Conservation (phyloP, 2,113 vertebrate genomes). For the Pachyramphus minor region DNA sequence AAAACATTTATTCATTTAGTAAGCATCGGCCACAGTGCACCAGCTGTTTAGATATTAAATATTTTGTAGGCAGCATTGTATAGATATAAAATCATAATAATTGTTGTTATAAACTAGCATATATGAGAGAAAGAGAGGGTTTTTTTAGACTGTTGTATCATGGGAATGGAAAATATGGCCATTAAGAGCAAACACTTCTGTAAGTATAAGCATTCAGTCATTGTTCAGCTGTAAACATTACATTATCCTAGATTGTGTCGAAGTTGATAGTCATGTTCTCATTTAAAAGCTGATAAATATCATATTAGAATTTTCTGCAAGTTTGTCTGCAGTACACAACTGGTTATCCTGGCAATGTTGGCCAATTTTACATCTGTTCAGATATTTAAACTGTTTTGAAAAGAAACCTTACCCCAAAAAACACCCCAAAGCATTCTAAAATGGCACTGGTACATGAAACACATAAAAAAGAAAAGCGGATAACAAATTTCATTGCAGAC, state of each 20-base stretch:
- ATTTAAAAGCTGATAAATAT: constrained; percentile 21
- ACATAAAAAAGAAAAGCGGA: not conserved
- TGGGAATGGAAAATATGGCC: not conserved
- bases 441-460: not conserved
- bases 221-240: constrained; percentile 14
- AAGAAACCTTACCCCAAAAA: constrained; percentile 8
- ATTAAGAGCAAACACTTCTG: not conserved
- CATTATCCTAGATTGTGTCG: not conserved
- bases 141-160: not conserved
- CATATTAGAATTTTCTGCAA: not conserved
- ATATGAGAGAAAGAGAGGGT: not conserved
- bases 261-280: not conserved
- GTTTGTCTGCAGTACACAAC: not conserved
- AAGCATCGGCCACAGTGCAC: not conserved
- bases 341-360: not conserved
- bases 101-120: not conserved
- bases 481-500: not conserved
- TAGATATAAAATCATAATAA: constrained; percentile 22
- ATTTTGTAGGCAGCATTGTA: constrained; percentile 36
- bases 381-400: not conserved
- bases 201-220: not conserved
- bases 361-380: constrained; percentile 39
- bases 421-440: not conserved
- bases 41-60: constrained; percentile 47
- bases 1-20: constrained; percentile 32